A percentile compares a stretch with the other conserved stretches of the same genome.
phyloP scores from a whole-genome alignment of 2,113 vertebrate species.

The Herpetotheres cachinnans region DNA sequence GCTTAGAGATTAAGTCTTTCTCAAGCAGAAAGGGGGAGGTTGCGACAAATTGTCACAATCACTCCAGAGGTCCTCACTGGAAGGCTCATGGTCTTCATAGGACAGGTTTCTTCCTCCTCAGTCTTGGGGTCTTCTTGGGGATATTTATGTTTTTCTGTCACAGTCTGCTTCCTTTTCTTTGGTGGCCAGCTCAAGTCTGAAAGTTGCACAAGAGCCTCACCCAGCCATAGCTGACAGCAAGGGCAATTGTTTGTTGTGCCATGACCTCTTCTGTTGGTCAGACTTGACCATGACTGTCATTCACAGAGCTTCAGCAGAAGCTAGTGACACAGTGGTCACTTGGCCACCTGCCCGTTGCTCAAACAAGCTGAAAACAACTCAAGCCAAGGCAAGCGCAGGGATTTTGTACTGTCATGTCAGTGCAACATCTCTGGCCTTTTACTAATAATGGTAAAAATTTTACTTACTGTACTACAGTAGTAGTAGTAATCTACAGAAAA shows the following conservation, averaged over 20 bases:
- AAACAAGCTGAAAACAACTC: not conserved
- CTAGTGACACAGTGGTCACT: not conserved
- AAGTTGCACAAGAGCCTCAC: not conserved
- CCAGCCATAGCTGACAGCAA: not conserved
- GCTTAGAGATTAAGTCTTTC: not conserved
- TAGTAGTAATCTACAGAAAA: not conserved
- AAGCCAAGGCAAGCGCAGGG: not conserved
- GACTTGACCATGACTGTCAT: not conserved
- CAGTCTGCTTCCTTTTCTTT: not conserved
- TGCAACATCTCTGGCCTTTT: not conserved
- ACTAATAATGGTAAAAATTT: not conserved
- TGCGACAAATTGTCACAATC: not conserved
- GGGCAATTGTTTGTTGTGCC: not conserved
- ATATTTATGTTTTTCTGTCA: not conserved
- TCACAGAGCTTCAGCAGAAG: not conserved
- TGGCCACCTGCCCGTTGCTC: not conserved
- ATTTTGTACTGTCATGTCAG: not conserved
- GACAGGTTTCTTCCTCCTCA: not conserved
- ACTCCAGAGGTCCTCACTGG: not conserved
- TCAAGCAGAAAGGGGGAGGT: not conserved
- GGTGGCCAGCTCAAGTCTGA: not conserved
- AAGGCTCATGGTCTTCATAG: not conserved
- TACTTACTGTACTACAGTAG: not conserved
- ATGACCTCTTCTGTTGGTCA: accelerated
- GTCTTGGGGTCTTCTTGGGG: not conserved